These are phyloP conservation scores for Phenganax stokvisi DNA, from an alignment of 92 coral and sea anemone species.

Conservation along the genomic window DNA sequence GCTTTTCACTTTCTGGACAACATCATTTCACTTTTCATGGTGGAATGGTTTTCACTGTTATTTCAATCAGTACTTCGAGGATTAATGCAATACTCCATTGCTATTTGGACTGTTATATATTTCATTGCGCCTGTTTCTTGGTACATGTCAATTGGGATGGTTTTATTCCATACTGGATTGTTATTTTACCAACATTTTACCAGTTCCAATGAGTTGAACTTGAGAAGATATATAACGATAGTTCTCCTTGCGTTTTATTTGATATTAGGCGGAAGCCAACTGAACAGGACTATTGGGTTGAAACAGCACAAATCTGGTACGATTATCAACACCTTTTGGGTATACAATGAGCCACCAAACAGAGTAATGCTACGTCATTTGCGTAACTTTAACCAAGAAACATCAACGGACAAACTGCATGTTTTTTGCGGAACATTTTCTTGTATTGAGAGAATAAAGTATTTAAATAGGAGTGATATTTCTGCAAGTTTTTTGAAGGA, in stretches of 20 bases:
- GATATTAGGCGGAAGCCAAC: neutral
- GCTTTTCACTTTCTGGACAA: constrained; percentile 17
- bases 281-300: neutral
- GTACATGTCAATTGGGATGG: neutral
- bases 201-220: neutral
- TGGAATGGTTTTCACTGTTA: constrained; percentile 13
- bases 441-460: constrained; percentile 4
- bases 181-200: neutral
- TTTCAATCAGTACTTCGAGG: constrained; percentile 26
- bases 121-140: neutral
- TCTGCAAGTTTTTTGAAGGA: constrained; percentile 29
- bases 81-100: neutral
- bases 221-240: neutral
- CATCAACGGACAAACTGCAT: neutral
- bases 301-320: neutral
- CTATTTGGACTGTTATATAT: neutral
- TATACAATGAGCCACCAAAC: constrained; percentile 31
- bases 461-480: neutral
- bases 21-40: constrained; percentile 29
- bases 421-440: constrained; percentile 39
- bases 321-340: constrained; percentile 36
- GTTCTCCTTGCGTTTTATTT: neutral
- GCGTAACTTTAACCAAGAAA: neutral
- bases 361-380: constrained; percentile 21
- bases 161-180: neutral